phyloP scores from a whole-genome alignment of 1,140 invertebrate genomes.

The Pentalonia nigronervosa region DNA sequence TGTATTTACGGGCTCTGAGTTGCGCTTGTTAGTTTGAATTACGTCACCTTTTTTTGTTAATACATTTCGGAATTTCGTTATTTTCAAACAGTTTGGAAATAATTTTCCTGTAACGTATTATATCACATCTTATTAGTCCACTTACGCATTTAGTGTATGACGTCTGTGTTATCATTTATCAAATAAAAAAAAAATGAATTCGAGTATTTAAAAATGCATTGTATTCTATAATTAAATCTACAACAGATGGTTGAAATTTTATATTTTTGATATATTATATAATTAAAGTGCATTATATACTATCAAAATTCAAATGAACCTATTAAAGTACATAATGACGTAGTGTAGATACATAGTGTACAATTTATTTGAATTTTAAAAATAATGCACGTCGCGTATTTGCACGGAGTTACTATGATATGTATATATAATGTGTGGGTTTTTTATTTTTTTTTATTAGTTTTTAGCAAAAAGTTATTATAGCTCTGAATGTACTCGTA shows the following conservation, averaged over 20 bases:
- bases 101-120: background rate
- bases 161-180: background rate
- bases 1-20: background rate
- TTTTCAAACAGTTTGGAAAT: background rate
- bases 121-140: background rate
- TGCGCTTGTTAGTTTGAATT: background rate
- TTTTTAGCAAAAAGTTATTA: too few relatives aligned
- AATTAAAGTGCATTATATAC: background rate
- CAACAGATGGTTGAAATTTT: background rate
- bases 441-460: too few relatives aligned
- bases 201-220: background rate
- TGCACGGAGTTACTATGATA: too few relatives aligned
- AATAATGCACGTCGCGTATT: background rate
- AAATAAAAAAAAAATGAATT: background rate
- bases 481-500: too few relatives aligned
- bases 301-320: background rate
- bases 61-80: background rate
- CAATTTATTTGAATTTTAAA: background rate
- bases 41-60: background rate
- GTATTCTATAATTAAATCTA: background rate
- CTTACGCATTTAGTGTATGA: background rate
- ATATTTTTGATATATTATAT: background rate
- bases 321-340: background rate
- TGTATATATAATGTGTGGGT: too few relatives aligned
- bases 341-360: background rate